phyloP scores from a whole-genome alignment of 1,140 invertebrate genomes.

The Scaptomyza montana region DNA sequence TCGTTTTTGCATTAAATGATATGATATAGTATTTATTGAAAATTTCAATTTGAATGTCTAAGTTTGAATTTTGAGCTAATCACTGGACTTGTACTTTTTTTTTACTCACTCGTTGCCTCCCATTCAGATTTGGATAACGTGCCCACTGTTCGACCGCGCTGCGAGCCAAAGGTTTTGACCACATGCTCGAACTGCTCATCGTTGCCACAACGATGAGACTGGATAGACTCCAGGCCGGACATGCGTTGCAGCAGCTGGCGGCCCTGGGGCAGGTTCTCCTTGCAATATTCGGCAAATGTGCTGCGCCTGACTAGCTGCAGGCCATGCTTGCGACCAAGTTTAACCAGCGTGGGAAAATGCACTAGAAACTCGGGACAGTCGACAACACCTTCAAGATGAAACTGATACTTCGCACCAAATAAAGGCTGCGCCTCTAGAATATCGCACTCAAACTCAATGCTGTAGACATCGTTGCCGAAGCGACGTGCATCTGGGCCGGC shows the following conservation, averaged over 20 bases:
- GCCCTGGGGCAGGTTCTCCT: constrained; percentile 85
- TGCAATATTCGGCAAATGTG: constrained; percentile 93
- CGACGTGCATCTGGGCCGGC: constrained; percentile 86
- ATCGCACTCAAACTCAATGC: constrained; percentile 91
- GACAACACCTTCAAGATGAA: constrained; percentile 97
- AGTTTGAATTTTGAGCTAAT: background rate
- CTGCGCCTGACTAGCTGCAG: constrained; percentile 90
- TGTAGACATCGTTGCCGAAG: constrained; percentile 95
- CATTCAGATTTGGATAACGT: constrained; percentile 96
- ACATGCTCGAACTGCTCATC: constrained; percentile 90
- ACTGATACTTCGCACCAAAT: constrained; percentile 98
- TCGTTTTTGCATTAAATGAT: no score
- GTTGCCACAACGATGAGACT: constrained; percentile 85
- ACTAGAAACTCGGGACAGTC: constrained; percentile 99
- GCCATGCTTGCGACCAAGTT: constrained; percentile 92
- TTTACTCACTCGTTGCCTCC: constrained; percentile 93
- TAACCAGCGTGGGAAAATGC: constrained; percentile 93
- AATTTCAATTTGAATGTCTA: no score
- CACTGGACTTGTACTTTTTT: background rate
- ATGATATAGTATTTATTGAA: no score
- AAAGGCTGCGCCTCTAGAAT: constrained; percentile 88
- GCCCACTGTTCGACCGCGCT: constrained; percentile 85
- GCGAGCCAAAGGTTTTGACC: constrained; percentile 80
- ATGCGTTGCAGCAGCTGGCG: constrained; percentile 89
- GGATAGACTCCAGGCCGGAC: constrained; percentile 90